Evolutionary conservation across 2,113 vertebrate species (phyloP).

Genomic region (Lichenostomus cassidix): DNA sequence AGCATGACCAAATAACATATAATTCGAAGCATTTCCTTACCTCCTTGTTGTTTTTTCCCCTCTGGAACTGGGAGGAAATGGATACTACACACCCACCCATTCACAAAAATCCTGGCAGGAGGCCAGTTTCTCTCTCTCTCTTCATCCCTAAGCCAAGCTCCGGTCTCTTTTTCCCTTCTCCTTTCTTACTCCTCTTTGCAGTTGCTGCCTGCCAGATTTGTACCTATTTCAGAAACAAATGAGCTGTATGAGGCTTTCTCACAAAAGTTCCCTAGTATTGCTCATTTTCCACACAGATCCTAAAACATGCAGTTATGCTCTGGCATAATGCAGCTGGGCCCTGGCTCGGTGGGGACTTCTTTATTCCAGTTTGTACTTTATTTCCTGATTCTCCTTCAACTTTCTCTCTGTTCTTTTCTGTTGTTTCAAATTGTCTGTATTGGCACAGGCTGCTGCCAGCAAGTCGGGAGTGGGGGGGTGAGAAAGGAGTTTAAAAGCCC

Average conservation of each 20-base stretch:
- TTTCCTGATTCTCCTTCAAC: background rate
- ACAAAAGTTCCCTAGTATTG: background rate
- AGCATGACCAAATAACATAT: slow-evolving; percentile 10
- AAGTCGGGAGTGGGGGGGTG: background rate
- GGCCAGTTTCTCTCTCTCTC: slow-evolving; percentile 40
- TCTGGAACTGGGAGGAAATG: slow-evolving; percentile 55
- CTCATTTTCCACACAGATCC: background rate
- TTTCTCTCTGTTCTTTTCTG: background rate
- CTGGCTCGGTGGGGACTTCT: background rate
- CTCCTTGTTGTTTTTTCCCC: slow-evolving; percentile 23
- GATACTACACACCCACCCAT: slow-evolving; percentile 53
- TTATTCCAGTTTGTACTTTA: background rate
- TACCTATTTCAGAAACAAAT: background rate
- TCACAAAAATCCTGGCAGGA: slow-evolving; percentile 58
- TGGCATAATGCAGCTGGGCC: background rate
- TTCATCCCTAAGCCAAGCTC: background rate
- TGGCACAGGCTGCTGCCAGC: background rate
- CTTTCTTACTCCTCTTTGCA: background rate
- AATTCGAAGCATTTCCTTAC: background rate
- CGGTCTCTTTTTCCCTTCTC: background rate
- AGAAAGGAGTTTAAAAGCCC: background rate
- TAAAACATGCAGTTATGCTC: background rate
- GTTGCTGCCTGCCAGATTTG: background rate
- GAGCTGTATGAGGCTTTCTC: background rate
- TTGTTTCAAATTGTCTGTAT: background rate